Conservation (phyloP, 2,888 invertebrate species). For the Leptopilina drosophilae region DNA sequence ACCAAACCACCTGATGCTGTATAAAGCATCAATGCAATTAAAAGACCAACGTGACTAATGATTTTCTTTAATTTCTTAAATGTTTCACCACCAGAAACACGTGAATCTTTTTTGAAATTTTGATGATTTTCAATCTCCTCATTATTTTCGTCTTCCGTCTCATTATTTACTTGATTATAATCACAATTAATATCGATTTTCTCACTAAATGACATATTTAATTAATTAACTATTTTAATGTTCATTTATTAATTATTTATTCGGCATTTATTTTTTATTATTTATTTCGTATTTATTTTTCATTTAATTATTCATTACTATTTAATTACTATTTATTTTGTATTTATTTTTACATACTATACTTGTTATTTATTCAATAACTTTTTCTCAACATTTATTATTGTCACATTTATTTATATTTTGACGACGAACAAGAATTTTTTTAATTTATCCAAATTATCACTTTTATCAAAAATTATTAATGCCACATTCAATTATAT, state of each 20-base stretch:
- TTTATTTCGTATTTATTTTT: neutral
- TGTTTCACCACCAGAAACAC: neutral
- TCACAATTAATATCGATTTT: constrained; percentile 32
- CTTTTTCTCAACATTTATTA: neutral
- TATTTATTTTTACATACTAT: no score
- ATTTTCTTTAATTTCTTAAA: constrained; percentile 80
- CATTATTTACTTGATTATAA: neutral
- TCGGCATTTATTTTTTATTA: neutral
- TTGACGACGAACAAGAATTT: neutral
- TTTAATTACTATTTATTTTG: no score
- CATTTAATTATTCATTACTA: no score
- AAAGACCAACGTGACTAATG: constrained; percentile 85
- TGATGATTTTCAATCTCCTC: neutral
- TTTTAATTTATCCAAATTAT: neutral
- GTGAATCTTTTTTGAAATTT: constrained; percentile 3
- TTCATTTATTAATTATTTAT: neutral
- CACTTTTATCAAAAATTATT: neutral
- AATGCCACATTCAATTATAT: no score
- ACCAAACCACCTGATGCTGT: constrained; percentile 90
- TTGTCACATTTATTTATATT: neutral
- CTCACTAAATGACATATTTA: constrained; percentile 15
- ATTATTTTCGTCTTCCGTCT: neutral
- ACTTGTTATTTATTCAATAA: neutral
- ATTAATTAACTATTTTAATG: neutral
- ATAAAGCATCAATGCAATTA: constrained; percentile 87